Evolutionary conservation across 2,888 invertebrate species (phyloP), one percentile per base, ranked within the genome.

Genomic region (Athalia circularis): DNA sequence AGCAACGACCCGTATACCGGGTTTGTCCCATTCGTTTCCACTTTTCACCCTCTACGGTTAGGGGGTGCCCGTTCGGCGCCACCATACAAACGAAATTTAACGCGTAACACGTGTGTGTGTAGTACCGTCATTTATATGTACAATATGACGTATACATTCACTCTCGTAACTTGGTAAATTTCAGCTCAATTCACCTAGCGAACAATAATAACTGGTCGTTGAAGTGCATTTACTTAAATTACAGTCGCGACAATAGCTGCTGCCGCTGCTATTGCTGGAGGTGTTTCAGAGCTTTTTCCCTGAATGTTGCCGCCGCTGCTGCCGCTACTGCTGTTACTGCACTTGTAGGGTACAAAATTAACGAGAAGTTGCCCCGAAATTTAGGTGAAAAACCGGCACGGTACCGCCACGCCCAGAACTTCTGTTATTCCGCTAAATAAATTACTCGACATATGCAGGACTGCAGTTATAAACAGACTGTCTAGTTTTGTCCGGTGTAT

Each of bases 211-310:
- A 59, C 57, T 13, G 5, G 11, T 57, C 59, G 70, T 70, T 70
- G 4, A 59, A 47, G 59, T 70, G 70, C 70, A 70, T 70, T 70
- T 57, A 59, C 54, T 45, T 9, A 6, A 68, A 68, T 68, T 65
- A 68, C 29, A 52, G 15, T 11, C 52, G 8, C 13, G 11, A 48
- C 67, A 5, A 67, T 67, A 29, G 29, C 29, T 29, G 29, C 29
- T 29, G 29, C 29, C 62, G 4, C 62, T 13, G 7, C 29, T 29
- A 29, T 29, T 29, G 6, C 15, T 43, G 1, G 29, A n/a, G 5
- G 8, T 47, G 5, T 11, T 45, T 64, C n/a, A n/a, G 7, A 4
- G 45, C 48, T 7, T 13, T 1, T 13, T 64, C 5, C 11, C 43
- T 45, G 11, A 3, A 7, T 9, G 4, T 7, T 65, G n/a, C 8